Conservation (phyloP, 1,140 invertebrate genomes). For the Megalopta genalis region DNA sequence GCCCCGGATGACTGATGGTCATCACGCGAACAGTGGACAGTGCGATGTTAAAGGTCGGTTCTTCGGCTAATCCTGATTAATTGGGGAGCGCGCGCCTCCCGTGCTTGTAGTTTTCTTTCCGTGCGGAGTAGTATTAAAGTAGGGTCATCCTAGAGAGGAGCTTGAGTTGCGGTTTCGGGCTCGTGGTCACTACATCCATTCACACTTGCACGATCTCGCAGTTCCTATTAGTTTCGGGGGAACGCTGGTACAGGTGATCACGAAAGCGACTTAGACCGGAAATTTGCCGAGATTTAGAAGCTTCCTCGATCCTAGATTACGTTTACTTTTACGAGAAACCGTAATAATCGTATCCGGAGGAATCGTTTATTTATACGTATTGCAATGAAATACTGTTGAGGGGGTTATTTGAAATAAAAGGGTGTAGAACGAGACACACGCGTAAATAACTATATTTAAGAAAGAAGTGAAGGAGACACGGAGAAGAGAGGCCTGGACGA, state of each 20-base stretch:
- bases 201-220: not conserved
- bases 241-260: not conserved
- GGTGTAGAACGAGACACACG: no score
- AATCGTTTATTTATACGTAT: no score
- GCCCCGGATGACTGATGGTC: conserved; percentile 67
- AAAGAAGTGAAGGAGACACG: no score
- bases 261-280: not conserved
- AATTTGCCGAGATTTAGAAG: no score
- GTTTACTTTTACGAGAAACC: no score
- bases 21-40: conserved; percentile 65
- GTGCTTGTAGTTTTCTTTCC: conserved; percentile 51
- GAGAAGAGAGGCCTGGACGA: no score
- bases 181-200: conserved; percentile 14
- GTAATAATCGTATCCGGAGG: no score
- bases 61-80: conserved; percentile 74
- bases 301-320: no score
- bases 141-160: conserved; percentile 38
- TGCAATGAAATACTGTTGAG: no score
- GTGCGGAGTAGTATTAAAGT: not conserved
- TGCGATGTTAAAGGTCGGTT: conserved; percentile 56
- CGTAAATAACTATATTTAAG: no score
- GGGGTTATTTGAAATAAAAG: no score
- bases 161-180: conserved; percentile 43
- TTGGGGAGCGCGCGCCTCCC: conserved; percentile 43
- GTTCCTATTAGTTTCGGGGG: not conserved